These are phyloP conservation scores for Protonibea diacanthus DNA, from an alignment of 2,797 vertebrate genomes.

Conservation along the genomic window DNA sequence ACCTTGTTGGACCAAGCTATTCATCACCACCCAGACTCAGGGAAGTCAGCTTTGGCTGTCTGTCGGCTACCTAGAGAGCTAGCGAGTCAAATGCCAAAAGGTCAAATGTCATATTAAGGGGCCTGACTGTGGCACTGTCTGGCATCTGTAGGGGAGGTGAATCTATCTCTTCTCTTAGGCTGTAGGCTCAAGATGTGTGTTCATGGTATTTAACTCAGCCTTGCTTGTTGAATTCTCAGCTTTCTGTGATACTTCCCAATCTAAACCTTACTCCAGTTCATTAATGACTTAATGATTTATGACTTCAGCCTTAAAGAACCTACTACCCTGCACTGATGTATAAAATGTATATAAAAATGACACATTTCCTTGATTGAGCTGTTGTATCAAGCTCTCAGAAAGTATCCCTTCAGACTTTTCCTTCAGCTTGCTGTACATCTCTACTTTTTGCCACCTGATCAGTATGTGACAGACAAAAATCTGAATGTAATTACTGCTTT, in stretches of 20 bases:
- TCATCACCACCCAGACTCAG: too few relatives aligned
- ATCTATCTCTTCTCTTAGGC: conserved; percentile 24
- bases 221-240: conserved; percentile 2
- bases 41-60: conserved; percentile 16
- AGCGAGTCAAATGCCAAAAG: conserved; percentile 30
- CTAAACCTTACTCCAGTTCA: neutral
- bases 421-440: neutral
- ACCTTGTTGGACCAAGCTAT: too few relatives aligned
- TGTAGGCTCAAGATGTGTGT: conserved; percentile 23
- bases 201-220: neutral
- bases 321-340: neutral
- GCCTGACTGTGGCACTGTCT: conserved; percentile 32
- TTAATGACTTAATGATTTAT: neutral
- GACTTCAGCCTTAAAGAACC: too few relatives aligned
- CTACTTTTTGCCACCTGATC: neutral
- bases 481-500: neutral
- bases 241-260: neutral
- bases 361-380: neutral
- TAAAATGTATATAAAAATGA: neutral
- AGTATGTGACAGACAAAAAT: neutral
- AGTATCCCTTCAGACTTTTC: neutral
- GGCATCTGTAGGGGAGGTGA: conserved; percentile 38
- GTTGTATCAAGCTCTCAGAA: neutral
- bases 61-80: conserved; percentile 16
- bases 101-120: conserved; percentile 44